Evolutionary conservation across 2,888 invertebrate genomes (phyloP), one percentile per base, ranked within the genome.

Genomic region (Pecten maximus): DNA sequence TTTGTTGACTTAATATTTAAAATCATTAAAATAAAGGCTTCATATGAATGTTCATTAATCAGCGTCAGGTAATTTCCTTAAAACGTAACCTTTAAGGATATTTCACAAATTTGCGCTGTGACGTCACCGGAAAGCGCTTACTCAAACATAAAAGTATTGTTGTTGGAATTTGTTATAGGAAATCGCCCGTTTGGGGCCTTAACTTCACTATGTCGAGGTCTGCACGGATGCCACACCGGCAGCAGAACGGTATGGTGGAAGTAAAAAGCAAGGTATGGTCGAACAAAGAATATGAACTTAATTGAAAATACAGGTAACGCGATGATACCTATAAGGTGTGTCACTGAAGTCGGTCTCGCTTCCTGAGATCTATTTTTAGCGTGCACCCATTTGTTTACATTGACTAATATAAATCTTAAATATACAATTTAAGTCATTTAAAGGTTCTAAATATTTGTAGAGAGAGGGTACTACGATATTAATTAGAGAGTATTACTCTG

Each of bases 201-300:
- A 74, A 35, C 35, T 74, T 74, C 74, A 74, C 74, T 74, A 74
- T 74, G 74, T 74, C 74, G 74, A 74, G 35, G 19, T 89, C 91
- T 35, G 92, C 90, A 88, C 88, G 89, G 40, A 89, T 74, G 74
- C 74, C 74, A 10, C 74, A 35, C 16, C 28, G 74, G 74, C 74
- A 74, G 74, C 74, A 94, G 40, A 92, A 92, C 48, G 94, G 93
- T 39, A 89, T 94, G 39, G 93, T 95, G 87, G 95, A 95, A 89
- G 94, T 95, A n/a, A 95, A 95, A 92, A 95, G 95, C 94, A 95
- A 95, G 95, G 95, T 95, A 94, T 35, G 74, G 4, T 23, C 93
- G 92, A 87, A 44, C 35, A 74, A 28, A 35, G 35, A 8, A 74
- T 74, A 35, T 35, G 15, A 35, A 74, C 28, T 35, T 28, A 35